These are phyloP conservation scores for Mycetomoellerius zeteki DNA, from an alignment of 1,140 invertebrate genomes.

Conservation along the genomic window DNA sequence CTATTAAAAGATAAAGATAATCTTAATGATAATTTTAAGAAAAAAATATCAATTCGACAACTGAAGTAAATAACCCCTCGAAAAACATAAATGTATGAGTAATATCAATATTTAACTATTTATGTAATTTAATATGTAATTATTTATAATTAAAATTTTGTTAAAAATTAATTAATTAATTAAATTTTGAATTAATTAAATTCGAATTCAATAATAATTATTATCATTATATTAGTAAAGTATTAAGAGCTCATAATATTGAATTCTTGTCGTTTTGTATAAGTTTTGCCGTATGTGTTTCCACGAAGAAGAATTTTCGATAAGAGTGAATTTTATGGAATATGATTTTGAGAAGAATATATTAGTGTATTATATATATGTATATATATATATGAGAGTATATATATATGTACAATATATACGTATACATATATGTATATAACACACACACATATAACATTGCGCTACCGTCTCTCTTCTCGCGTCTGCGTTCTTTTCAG, in stretches of 20 bases:
- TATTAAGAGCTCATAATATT: not conserved
- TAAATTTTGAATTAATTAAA: constrained; percentile 21
- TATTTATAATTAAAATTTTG: not conserved
- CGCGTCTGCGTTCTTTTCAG: constrained; percentile 33
- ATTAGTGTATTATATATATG: constrained; percentile 38
- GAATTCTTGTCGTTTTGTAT: not conserved
- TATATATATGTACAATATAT: not conserved
- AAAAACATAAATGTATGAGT: not conserved
- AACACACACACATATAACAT: not conserved
- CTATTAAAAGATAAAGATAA: not conserved
- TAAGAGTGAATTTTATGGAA: constrained; percentile 50
- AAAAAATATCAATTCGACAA: not conserved
- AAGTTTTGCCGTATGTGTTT: not conserved
- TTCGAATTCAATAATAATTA: constrained; percentile 5
- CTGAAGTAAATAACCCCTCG: not conserved
- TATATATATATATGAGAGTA: not conserved
- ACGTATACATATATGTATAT: not conserved
- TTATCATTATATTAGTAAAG: constrained; percentile 1
- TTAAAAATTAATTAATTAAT: constrained; percentile 34
- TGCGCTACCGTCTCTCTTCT: constrained; percentile 18
- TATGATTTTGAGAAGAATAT: constrained; percentile 47
- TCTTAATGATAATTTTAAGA: not conserved
- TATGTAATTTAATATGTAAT: constrained; percentile 14
- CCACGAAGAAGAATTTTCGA: constrained; percentile 19
- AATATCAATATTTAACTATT: not conserved